Evolutionary conservation across 2,797 vertebrate species (phyloP).

Genomic region (Cynodonichthys magdalenae): DNA sequence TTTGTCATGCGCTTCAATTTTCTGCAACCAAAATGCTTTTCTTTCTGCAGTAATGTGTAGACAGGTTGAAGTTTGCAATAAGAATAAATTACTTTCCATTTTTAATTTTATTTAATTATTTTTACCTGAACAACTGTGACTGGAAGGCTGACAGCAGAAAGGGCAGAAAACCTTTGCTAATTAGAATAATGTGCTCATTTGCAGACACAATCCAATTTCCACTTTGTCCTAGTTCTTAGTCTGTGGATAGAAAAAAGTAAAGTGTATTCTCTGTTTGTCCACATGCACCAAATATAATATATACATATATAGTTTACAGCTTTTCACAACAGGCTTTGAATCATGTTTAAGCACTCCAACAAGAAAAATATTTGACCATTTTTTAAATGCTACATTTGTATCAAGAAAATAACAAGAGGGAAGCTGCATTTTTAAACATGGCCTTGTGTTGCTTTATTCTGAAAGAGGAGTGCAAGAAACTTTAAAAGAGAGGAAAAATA

Average conservation of each 20-base stretch:
- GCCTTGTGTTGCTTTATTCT: conserved; percentile 1
- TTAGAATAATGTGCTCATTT: not conserved
- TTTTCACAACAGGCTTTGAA: no score
- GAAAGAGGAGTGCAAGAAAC: conserved; percentile 21
- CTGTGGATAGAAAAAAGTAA: not conserved
- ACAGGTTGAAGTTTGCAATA: not conserved
- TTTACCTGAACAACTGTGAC: no score
- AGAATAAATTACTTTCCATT: not conserved
- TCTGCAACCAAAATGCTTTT: no score
- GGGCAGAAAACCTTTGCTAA: not conserved
- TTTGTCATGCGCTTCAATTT: no score
- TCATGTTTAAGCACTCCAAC: not conserved
- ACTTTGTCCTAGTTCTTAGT: no score
- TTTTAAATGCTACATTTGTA: not conserved
- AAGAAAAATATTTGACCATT: not conserved
- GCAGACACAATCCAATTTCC: not conserved
- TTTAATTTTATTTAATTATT: not conserved
- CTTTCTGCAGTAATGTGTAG: no score
- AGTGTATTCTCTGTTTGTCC: not conserved
- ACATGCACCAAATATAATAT: not conserved
- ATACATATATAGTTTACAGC: no score
- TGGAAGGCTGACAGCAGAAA: no score
- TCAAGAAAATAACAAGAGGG: not conserved
- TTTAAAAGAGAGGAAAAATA: conserved; percentile 27
- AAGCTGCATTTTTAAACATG: conserved; percentile 22